phyloP scores from a whole-genome alignment of 1,140 invertebrate genomes.

The Orussus abietinus region DNA sequence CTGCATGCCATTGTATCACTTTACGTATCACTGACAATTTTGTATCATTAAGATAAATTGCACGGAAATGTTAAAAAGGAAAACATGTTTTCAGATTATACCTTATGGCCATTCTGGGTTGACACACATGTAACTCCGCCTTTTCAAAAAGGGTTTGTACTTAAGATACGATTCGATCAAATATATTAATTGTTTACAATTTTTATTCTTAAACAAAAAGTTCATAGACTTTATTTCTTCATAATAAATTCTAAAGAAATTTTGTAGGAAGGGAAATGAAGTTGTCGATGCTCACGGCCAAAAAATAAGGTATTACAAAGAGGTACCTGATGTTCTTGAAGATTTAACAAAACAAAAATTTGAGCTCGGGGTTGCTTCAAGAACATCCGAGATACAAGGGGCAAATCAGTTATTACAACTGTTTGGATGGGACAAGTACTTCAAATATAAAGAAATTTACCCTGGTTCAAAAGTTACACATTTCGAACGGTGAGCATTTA shows the following conservation, averaged over 20 bases:
- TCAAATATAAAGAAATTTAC: constrained; percentile 71
- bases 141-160: constrained; percentile 54
- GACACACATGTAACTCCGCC: constrained; percentile 69
- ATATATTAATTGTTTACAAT: constrained; percentile 4
- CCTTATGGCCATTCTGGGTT: constrained; percentile 75
- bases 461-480: constrained; percentile 68
- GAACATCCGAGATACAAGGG: constrained; percentile 63
- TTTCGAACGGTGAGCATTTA: constrained; percentile 62
- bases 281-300: constrained; percentile 54
- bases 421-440: constrained; percentile 69
- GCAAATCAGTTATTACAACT: constrained; percentile 65
- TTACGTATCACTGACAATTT: not conserved
- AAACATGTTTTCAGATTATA: constrained; percentile 63
- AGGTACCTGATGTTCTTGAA: constrained; percentile 62
- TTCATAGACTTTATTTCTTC: too few relatives aligned
- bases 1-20: constrained; percentile 7
- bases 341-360: constrained; percentile 57
- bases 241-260: constrained; percentile 7
- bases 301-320: constrained; percentile 57
- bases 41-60: not conserved
- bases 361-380: constrained; percentile 62
- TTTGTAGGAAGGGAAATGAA: constrained; percentile 48
- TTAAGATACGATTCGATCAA: not conserved
- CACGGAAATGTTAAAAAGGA: constrained; percentile 1
- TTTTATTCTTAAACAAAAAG: too few relatives aligned